Evolutionary conservation across 2,113 vertebrate genomes (phyloP).

Genomic region (Scortum barcoo): DNA sequence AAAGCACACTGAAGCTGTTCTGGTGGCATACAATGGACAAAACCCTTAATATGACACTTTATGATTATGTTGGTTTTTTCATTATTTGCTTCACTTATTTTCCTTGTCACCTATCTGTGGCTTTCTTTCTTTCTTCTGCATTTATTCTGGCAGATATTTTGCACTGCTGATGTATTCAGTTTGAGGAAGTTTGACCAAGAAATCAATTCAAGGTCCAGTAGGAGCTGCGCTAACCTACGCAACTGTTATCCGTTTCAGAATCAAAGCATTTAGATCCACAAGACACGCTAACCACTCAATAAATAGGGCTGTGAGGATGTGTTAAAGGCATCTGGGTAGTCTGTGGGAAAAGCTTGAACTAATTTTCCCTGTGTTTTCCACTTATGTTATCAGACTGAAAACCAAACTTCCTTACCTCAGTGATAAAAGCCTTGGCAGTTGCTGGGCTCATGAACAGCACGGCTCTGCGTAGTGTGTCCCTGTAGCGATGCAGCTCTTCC

Average conservation of each 20-base stretch:
- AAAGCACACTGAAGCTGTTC: too few species aligned
- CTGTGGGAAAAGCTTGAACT: neutral
- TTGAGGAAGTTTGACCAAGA: neutral
- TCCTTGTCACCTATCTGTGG: too few species aligned
- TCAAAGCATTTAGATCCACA: slow-evolving; percentile 9
- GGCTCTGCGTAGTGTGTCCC: slow-evolving; percentile 94
- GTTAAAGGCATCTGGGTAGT: neutral
- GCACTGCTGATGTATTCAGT: neutral
- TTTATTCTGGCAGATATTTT: neutral
- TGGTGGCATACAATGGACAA: too few species aligned
- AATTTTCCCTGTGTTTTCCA: neutral
- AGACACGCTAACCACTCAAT: neutral
- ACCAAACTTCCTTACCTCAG: slow-evolving; percentile 87
- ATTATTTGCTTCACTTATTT: too few species aligned
- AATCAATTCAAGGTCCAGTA: slow-evolving; percentile 2
- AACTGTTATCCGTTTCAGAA: slow-evolving; percentile 10
- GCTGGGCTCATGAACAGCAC: slow-evolving; percentile 96
- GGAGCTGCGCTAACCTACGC: neutral
- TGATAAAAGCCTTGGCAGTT: slow-evolving; percentile 96
- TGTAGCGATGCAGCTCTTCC: slow-evolving; percentile 96
- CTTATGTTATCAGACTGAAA: neutral
- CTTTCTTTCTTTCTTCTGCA: neutral
- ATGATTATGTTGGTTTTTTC: too few species aligned
- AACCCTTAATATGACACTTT: too few species aligned
- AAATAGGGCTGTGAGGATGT: neutral